Conservation (phyloP, 1,140 invertebrate genomes). For the Temnothorax longispinosus region DNA sequence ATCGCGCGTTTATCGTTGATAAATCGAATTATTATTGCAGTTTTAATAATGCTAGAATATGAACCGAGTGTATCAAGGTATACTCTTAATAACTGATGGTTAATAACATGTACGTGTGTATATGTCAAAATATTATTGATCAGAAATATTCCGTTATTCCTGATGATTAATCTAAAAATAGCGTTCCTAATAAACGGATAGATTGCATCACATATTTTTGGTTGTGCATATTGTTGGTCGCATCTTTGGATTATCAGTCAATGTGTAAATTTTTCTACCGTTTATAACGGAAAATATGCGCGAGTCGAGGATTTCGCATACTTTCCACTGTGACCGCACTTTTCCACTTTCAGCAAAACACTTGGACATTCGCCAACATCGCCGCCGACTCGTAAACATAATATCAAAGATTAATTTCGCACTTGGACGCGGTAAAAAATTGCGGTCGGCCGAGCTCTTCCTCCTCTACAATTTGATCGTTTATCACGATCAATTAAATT, state of each 20-base stretch:
- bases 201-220: not conserved
- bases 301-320: not conserved
- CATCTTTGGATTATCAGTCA: not conserved
- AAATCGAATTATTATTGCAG: not conserved
- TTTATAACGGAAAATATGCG: not conserved
- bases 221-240: not conserved
- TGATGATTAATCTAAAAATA: not conserved
- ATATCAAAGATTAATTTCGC: conserved; percentile 49
- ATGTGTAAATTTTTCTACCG: not conserved
- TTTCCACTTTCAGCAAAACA: not conserved
- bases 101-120: not conserved
- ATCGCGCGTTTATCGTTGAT: not conserved
- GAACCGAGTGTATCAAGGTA: not conserved
- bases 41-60: conserved; percentile 1
- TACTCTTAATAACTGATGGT: not conserved
- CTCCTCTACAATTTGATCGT: conserved; percentile 72
- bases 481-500: conserved; percentile 77
- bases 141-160: not conserved
- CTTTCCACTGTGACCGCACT: not conserved
- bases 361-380: not conserved
- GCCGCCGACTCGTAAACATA: conserved; percentile 25
- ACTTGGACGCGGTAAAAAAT: conserved; percentile 41
- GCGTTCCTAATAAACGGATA: not conserved
- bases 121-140: not conserved
- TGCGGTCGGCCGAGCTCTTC: conserved; percentile 12